These are phyloP conservation scores for Cyphomyrus plagiostoma DNA, from an alignment of 2,113 vertebrate species.

Conservation along the genomic window DNA sequence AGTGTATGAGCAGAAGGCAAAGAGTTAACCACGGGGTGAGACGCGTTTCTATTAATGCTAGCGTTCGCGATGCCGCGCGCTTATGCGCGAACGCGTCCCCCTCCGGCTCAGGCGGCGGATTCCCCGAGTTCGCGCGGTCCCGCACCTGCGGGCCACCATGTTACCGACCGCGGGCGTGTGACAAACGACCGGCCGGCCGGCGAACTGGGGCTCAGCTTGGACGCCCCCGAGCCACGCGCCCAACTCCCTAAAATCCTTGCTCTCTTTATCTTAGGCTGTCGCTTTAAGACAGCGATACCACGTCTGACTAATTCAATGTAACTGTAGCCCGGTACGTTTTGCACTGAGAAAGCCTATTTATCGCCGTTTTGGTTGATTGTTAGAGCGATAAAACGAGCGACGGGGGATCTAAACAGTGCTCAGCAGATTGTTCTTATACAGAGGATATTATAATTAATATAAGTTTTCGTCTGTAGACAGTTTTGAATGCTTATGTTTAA, in stretches of 20 bases:
- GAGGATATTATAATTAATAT: not conserved
- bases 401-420: not conserved
- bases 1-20: not conserved
- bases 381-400: slow-evolving; percentile 6
- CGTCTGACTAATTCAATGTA: slow-evolving; percentile 60
- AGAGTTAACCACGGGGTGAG: not conserved
- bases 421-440: not conserved
- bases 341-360: slow-evolving; percentile 46
- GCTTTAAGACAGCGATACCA: slow-evolving; percentile 60
- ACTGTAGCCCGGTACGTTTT: slow-evolving; percentile 43
- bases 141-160: not conserved
- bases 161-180: not conserved
- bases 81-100: not conserved
- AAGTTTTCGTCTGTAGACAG: slow-evolving; percentile 17
- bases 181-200: not conserved
- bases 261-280: slow-evolving; percentile 39
- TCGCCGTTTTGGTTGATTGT: slow-evolving; percentile 29
- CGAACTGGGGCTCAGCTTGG: not conserved
- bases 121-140: not conserved
- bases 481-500: slow-evolving; percentile 28
- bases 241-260: not conserved
- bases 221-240: not conserved
- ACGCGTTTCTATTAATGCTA: not conserved
- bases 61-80: not conserved
- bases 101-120: not conserved